These are phyloP conservation scores for Engraulis encrasicolus DNA, from an alignment of 2,113 vertebrate genomes.

Conservation along the genomic window DNA sequence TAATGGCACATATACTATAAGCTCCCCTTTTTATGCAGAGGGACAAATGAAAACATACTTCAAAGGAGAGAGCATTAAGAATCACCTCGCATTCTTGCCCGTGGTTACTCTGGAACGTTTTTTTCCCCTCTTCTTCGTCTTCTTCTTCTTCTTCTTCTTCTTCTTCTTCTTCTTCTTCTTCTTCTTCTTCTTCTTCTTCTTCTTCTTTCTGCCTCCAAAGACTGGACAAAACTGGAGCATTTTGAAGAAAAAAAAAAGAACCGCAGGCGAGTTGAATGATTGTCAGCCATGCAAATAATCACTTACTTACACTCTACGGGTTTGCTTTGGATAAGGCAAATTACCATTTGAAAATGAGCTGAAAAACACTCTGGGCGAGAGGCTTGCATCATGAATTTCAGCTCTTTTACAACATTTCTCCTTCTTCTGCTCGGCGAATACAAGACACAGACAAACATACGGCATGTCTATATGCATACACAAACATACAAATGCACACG, in stretches of 20 bases:
- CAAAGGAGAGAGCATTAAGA: constrained; percentile 66
- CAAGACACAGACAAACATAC: constrained; percentile 14
- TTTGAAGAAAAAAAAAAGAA: constrained; percentile 89
- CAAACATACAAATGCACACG: background rate
- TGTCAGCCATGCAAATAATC: constrained; percentile 99
- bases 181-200: too few relatives aligned
- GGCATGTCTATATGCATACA: background rate
- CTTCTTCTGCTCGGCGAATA: background rate
- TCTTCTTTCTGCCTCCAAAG: constrained; percentile 78
- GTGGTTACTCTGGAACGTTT: constrained; percentile 78
- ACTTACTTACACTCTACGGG: constrained; percentile 95
- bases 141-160: too few relatives aligned
- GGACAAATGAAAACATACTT: constrained; percentile 79
- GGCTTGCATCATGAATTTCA: constrained; percentile 84
- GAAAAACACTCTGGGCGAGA: constrained; percentile 91
- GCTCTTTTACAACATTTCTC: constrained; percentile 68
- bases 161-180: too few relatives aligned
- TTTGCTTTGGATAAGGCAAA: constrained; percentile 95
- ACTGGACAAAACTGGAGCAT: constrained; percentile 90
- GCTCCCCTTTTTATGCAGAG: constrained; percentile 69
- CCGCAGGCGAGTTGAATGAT: constrained; percentile 87
- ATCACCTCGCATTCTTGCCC: constrained; percentile 73
- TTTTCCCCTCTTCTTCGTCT: too few relatives aligned
- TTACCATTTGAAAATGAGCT: constrained; percentile 98
- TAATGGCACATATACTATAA: constrained; percentile 32